Evolutionary conservation across 2,113 vertebrate genomes (phyloP).

Genomic region (Eira barbara): DNA sequence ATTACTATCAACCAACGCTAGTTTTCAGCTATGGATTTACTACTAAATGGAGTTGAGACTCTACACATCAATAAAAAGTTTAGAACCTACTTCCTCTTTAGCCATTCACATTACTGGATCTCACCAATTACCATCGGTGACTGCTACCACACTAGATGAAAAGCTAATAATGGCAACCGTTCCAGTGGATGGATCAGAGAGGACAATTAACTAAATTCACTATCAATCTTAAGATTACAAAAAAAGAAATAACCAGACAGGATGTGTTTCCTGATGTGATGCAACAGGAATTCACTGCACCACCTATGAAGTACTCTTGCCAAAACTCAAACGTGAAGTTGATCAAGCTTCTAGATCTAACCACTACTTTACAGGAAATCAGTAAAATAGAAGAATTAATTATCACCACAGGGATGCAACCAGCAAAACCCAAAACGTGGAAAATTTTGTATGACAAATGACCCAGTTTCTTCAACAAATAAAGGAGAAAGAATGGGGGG

Average conservation of each 20-base stretch:
- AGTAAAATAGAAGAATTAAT: background rate
- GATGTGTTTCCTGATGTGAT: background rate
- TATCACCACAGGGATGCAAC: background rate
- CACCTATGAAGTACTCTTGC: background rate
- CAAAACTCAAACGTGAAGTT: conserved; percentile 9
- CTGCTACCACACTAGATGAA: background rate
- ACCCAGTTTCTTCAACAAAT: background rate
- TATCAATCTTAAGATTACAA: background rate
- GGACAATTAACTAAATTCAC: background rate
- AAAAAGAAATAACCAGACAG: background rate
- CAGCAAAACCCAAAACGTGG: background rate
- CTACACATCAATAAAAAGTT: background rate
- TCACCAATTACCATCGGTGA: background rate
- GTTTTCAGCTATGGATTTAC: background rate
- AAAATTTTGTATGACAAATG: background rate
- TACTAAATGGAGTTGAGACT: background rate
- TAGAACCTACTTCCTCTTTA: background rate
- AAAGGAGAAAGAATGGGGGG: background rate
- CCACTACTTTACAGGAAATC: background rate
- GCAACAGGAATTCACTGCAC: background rate
- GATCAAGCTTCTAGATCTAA: background rate
- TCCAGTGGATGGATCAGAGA: background rate
- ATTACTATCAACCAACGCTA: background rate
- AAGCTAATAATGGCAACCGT: background rate
- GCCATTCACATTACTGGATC: background rate